phyloP scores from a whole-genome alignment of 1,140 invertebrate species.

The Streblospio benedicti region DNA sequence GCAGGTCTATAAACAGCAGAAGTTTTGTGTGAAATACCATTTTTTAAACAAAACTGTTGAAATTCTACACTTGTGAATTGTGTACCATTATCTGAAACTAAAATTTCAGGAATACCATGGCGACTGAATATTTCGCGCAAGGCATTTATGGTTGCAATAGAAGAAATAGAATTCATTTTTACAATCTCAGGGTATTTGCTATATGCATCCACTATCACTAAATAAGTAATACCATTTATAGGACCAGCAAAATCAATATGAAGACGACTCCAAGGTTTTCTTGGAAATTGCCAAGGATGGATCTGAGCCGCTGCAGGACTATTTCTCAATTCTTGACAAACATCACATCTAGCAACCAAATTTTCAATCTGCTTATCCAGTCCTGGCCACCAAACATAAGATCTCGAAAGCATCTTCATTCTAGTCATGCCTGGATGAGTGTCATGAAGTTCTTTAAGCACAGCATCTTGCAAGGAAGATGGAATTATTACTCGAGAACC shows the following conservation, averaged over 20 bases:
- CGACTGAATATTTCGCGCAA: constrained; percentile 1
- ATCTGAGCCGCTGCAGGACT: constrained; percentile 24
- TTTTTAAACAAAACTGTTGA: constrained; percentile 28
- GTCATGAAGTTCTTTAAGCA: constrained; percentile 1
- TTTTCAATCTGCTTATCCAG: constrained; percentile 2
- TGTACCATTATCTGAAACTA: neutral
- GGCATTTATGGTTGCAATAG: neutral
- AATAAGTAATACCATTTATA: constrained; percentile 37
- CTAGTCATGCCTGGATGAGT: neutral
- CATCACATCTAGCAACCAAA: neutral
- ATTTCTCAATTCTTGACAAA: constrained; percentile 25
- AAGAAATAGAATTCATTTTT: neutral
- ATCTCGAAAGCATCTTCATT: constrained; percentile 1
- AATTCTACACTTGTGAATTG: constrained; percentile 2
- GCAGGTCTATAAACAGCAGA: too few species aligned
- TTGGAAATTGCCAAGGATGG: constrained; percentile 33
- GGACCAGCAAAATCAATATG: constrained; percentile 36
- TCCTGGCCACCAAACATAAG: constrained; percentile 5
- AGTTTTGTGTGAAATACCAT: too few species aligned
- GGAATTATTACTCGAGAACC: neutral
- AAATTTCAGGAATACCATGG: constrained; percentile 2
- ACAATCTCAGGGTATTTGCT: constrained; percentile 3
- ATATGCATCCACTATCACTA: constrained; percentile 9
- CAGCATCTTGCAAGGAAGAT: neutral
- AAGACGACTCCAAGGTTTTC: constrained; percentile 1